These are phyloP conservation scores for Criorhina ranunculi DNA, from an alignment of 2,888 invertebrate species.

Conservation along the genomic window DNA sequence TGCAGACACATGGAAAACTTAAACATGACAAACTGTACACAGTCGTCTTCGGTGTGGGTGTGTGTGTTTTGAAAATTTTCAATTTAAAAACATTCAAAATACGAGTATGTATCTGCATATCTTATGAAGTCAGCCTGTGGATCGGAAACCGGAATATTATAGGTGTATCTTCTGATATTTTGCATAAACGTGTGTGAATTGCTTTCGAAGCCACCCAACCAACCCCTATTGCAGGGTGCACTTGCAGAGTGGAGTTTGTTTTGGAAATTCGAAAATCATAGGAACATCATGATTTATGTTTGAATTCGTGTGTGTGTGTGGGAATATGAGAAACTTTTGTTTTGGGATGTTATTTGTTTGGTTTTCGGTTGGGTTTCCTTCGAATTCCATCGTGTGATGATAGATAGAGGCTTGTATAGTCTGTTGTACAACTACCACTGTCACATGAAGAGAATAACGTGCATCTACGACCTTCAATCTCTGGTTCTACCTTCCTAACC, in stretches of 20 bases:
- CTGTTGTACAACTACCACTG: no score
- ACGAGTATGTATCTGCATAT: not conserved
- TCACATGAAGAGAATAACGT: no score
- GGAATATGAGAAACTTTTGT: conserved; percentile 40
- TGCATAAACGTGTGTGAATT: conserved; percentile 24
- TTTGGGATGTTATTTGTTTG: conserved; percentile 43
- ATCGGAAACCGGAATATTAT: not conserved
- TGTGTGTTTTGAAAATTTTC: conserved; percentile 27
- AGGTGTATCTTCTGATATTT: not conserved
- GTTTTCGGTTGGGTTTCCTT: conserved; percentile 10
- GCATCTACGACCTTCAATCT: no score
- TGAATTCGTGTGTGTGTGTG: not conserved
- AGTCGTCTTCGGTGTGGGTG: no score
- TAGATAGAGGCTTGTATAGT: no score
- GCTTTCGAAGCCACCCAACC: not conserved
- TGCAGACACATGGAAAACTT: no score
- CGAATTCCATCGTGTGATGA: no score
- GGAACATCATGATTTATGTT: conserved; percentile 46
- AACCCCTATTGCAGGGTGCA: no score
- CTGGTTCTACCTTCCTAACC: no score
- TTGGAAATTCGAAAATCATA: not conserved
- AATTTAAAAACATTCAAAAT: conserved; percentile 33
- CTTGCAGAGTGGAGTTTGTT: no score
- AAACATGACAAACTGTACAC: no score
- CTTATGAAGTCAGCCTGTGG: not conserved